Percentiles rank a stretch among this genome's conserved stretches.
Conservation (phyloP, 2,888 invertebrate species). For the Drosophila incognita region DNA sequence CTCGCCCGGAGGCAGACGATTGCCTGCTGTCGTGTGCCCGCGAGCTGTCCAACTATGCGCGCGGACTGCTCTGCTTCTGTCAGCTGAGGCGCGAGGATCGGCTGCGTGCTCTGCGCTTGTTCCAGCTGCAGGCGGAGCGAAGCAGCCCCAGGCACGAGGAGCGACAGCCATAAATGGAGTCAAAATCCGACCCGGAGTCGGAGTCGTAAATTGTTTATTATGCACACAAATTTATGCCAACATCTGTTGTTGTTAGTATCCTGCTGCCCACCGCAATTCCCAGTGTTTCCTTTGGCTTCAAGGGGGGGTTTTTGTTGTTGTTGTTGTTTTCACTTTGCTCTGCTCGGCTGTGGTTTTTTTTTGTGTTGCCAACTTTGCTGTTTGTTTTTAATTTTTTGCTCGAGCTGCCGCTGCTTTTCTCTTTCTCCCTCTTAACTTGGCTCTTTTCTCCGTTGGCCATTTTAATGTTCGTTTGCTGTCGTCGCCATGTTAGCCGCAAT, state of each 20-base stretch:
- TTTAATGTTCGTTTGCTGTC: slow-evolving; percentile 70
- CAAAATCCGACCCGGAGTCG: not conserved
- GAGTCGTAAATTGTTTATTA: slow-evolving; percentile 71
- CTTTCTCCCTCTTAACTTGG: not conserved
- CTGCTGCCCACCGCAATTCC: slow-evolving; percentile 41
- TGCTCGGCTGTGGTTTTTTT: slow-evolving; percentile 2
- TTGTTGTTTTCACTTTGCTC: not conserved
- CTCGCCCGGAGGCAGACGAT: slow-evolving; percentile 37
- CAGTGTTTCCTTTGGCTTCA: slow-evolving; percentile 38
- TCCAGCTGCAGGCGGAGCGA: slow-evolving; percentile 38
- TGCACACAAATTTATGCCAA: slow-evolving; percentile 75
- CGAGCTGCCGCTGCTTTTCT: slow-evolving; percentile 36
- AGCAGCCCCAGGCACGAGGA: not conserved
- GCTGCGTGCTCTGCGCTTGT: slow-evolving; percentile 31
- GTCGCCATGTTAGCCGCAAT: slow-evolving; percentile 75
- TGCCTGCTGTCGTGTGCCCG: slow-evolving; percentile 30
- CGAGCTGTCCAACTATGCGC: slow-evolving; percentile 30
- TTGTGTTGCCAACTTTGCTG: slow-evolving; percentile 43
- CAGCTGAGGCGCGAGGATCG: slow-evolving; percentile 51
- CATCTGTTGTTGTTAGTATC: slow-evolving; percentile 64
- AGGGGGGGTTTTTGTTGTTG: not conserved
- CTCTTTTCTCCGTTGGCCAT: slow-evolving; percentile 28
- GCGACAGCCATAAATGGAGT: not conserved
- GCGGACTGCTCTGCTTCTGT: slow-evolving; percentile 28
- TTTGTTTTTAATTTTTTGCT: slow-evolving; percentile 77